Percentiles rank a stretch among this genome's conserved stretches.
phyloP scores from a whole-genome alignment of 2,888 invertebrate genomes.

The Papilio demoleus region DNA sequence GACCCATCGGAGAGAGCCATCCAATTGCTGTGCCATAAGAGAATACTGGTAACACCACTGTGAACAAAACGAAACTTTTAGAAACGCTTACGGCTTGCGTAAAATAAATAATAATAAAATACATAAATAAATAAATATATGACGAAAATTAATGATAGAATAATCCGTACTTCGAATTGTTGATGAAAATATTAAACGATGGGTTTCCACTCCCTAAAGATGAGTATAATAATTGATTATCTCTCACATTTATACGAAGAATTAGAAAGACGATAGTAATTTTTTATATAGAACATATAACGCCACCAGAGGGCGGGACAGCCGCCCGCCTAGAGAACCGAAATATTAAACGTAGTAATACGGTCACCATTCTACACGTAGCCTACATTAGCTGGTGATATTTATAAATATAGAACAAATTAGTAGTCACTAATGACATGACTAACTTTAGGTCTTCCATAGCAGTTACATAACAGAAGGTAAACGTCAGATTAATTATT shows the following conservation, averaged over 20 bases:
- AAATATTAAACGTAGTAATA: too few species aligned
- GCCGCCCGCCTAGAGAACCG: background rate
- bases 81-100: background rate
- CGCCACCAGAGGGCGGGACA: too few species aligned
- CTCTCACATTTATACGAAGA: background rate
- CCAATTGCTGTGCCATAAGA: conserved; percentile 82
- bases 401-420: too few species aligned
- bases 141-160: background rate
- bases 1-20: conserved; percentile 83
- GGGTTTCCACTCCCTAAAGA: background rate
- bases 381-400: too few species aligned
- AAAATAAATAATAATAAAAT: too few species aligned
- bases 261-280: too few species aligned
- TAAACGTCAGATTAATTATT: conserved; percentile 12
- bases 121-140: too few species aligned
- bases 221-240: background rate
- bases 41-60: conserved; percentile 82
- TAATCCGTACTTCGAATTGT: background rate
- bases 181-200: background rate
- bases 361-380: too few species aligned
- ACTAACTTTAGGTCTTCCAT: background rate
- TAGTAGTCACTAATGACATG: background rate
- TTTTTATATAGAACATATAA: too few species aligned
- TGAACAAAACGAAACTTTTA: conserved; percentile 41
- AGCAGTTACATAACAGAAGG: conserved; percentile 7